Evolutionary conservation across 1,140 invertebrate genomes (phyloP), one percentile per base, ranked within the genome.

Genomic region (Hyles vespertilio): DNA sequence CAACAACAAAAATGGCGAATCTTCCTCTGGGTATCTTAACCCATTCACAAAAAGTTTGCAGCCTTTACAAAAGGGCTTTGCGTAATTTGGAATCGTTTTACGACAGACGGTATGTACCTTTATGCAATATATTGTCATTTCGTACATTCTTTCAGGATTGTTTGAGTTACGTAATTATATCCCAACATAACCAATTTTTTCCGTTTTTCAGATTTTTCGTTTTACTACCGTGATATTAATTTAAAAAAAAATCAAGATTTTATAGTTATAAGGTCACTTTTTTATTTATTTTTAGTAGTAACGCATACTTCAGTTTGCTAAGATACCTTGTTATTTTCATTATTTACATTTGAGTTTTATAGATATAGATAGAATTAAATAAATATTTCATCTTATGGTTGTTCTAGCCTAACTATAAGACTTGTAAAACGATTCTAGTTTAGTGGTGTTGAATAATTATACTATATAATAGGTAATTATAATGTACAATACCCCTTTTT

Each of bases 11-110:
- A 66, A 80, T 80, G 75, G 74, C 74, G 61, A 72, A 67, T 44
- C 5, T 81, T 49, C 77, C 81, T 47, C 58, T 82, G 3, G 81
- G 77, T 45, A 65, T 85, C 63, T 77, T 63, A 74, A 84, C 83
- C 51, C 84, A 87, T 66, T 51, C 79, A 56, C 84, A 86, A 77
- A 83, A 80, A 69, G 74, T 88, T 63, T 84, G 83, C 63, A 81
- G 64, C 63, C 78, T 88, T 70, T 88, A 88, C 51, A 88, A 88
- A 78, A 78, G 65, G 53, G 69, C 75, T 68, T 69, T 88, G 46
- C 81, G 85, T 47, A 86, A 86, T 75, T 67, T 88, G 66, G 85
- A 88, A 68, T 59, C 79, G 47, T 86, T 70, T 58, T 88, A 88
- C 36, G 83, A 87, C 67, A 75, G 72, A 72, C 72, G 85, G 83